Base-by-base conservation (phyloP, 2,113 vertebrate species). In the Sceloporus tristichus region DNA sequence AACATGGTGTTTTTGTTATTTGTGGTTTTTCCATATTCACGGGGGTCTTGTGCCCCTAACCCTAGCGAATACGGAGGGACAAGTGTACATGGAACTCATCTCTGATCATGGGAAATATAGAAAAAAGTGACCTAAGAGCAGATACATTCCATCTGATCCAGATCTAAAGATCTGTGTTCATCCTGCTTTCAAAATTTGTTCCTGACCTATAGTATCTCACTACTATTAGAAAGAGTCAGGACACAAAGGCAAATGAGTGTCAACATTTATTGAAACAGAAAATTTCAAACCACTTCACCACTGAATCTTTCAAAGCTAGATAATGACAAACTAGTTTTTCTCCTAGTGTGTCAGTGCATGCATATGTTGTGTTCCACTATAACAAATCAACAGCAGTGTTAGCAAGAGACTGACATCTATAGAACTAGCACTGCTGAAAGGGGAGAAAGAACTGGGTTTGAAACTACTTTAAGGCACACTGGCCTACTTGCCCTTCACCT, bases 191-290 rank as follows among this genome's bases (percentile, higher is more conserved):
- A 42, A 3, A 11, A 38, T 48, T 68, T 23, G 68, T 0, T 80
- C 66, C 42, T 82, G 88, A 88, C 2, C 18, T 79, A 21, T 38
- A 84, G 91, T 65, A 76, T 76, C 29, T 74, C 81, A n/a, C n/a
- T 82, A 71, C 29, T 82, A 71, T 77, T 77, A 84, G 21, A 82
- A 82, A 76, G 70, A 40, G 0, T 86, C 89, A 0, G 0, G 81
- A 91, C 18, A 84, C n/a, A 71, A 2, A 70, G 34, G 8, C 86
- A 53, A 85, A 70, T 88, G 84, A 95, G 86, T 95, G 96, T 94
- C 96, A 95, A 95, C 89, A 91, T 97, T 97, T 97, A 97, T 97
- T 97, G 96, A 95, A 96, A 97, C 95, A 96, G 71, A 94, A 96
- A 97, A 97, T 89, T 96, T 94, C 97, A 97, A 96, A 96, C 94